phyloP scores from a whole-genome alignment of 1,140 invertebrate genomes.

The Atta texana region DNA sequence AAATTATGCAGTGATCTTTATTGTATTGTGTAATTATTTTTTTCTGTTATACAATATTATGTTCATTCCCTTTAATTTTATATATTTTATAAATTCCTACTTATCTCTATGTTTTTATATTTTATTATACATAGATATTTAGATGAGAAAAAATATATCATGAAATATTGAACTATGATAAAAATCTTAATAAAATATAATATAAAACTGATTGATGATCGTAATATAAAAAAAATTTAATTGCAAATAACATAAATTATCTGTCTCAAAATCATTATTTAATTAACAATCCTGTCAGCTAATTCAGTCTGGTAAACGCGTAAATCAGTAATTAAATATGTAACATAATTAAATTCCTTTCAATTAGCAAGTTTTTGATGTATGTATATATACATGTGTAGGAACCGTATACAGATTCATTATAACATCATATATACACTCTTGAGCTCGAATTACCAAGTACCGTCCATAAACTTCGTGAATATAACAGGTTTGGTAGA shows the following conservation, averaged over 20 bases:
- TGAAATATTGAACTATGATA: neutral
- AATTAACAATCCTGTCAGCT: neutral
- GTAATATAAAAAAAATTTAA: neutral
- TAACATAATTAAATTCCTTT: conserved; percentile 42
- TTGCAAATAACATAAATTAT: neutral
- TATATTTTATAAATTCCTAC: neutral
- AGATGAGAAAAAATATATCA: conserved; percentile 2
- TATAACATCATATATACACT: conserved; percentile 35
- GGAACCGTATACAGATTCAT: neutral
- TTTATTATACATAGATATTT: neutral
- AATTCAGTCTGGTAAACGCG: neutral
- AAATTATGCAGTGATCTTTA: neutral
- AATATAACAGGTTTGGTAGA: conserved; percentile 49
- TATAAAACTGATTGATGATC: neutral
- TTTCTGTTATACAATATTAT: neutral
- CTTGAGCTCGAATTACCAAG: conserved; percentile 56
- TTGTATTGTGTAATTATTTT: neutral
- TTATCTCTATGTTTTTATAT: neutral
- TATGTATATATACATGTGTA: conserved; percentile 11
- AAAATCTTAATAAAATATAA: neutral
- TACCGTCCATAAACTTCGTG: conserved; percentile 47
- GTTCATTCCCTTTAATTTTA: neutral
- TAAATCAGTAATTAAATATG: conserved; percentile 47
- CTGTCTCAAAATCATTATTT: neutral
- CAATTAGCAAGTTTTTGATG: neutral